These are phyloP conservation scores for Goniozus legneri DNA, from an alignment of 1,140 invertebrate genomes.

Conservation along the genomic window DNA sequence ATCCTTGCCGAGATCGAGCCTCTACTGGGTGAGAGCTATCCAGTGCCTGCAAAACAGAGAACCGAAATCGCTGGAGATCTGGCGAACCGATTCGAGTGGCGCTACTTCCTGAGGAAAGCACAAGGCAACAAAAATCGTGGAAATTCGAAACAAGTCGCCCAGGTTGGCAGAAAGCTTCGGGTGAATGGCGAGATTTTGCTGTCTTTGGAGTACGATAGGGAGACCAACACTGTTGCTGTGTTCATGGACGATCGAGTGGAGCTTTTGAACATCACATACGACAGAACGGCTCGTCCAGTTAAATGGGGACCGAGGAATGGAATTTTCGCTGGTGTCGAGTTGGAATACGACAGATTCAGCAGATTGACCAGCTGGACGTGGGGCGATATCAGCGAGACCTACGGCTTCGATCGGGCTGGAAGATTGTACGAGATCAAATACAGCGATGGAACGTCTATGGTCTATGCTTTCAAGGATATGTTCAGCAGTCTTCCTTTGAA, in stretches of 20 bases:
- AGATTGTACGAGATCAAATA: slow-evolving; percentile 83
- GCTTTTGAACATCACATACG: slow-evolving; percentile 88
- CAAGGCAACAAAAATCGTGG: slow-evolving; percentile 62
- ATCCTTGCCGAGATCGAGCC: slow-evolving; percentile 80
- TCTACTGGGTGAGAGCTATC: slow-evolving; percentile 81
- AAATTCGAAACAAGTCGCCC: slow-evolving; percentile 67
- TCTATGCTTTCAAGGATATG: slow-evolving; percentile 85
- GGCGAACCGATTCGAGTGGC: slow-evolving; percentile 92
- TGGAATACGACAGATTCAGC: slow-evolving; percentile 91
- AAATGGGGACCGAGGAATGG: slow-evolving; percentile 85
- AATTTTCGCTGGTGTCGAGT: slow-evolving; percentile 80
- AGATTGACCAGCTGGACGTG: slow-evolving; percentile 87
- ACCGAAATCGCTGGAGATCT: slow-evolving; percentile 85
- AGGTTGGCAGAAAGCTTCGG: slow-evolving; percentile 78
- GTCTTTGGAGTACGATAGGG: slow-evolving; percentile 88
- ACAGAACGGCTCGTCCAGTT: slow-evolving; percentile 82
- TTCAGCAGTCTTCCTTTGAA: slow-evolving; percentile 84
- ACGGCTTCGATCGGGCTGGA: slow-evolving; percentile 83
- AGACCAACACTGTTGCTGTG: slow-evolving; percentile 82
- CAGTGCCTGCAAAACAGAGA: slow-evolving; percentile 84
- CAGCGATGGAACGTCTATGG: slow-evolving; percentile 79
- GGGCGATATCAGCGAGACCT: slow-evolving; percentile 84
- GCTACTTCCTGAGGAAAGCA: slow-evolving; percentile 76
- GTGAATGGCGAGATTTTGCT: slow-evolving; percentile 90
- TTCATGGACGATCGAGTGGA: slow-evolving; percentile 87